Evolutionary conservation across 2,888 invertebrate genomes (phyloP).

Genomic region (Cataglyphis cursor): DNA sequence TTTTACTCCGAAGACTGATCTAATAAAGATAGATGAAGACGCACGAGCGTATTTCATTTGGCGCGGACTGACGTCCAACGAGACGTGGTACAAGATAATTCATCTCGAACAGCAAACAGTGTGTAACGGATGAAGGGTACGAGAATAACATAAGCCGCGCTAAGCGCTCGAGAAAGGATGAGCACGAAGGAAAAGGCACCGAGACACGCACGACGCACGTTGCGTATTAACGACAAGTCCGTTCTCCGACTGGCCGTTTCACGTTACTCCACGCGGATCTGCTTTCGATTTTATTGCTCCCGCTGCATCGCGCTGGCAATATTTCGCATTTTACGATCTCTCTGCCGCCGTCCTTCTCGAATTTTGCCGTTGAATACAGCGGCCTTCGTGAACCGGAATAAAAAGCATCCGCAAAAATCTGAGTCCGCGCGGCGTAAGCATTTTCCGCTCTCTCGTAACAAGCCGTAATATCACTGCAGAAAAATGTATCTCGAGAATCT

Average conservation of each 20-base stretch:
- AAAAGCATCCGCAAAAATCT: conserved; percentile 48
- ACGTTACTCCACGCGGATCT: conserved; percentile 78
- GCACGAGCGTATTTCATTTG: conserved; percentile 34
- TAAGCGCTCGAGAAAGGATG: conserved; percentile 45
- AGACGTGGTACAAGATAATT: conserved; percentile 35
- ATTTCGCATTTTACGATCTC: conserved; percentile 80
- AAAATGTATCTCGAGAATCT: background rate
- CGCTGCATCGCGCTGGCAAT: conserved; percentile 77
- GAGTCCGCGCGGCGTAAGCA: background rate
- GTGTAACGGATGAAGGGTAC: conserved; percentile 33
- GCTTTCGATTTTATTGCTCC: conserved; percentile 82
- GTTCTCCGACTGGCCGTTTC: conserved; percentile 70
- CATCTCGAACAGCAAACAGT: conserved; percentile 17
- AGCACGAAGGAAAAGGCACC: conserved; percentile 30
- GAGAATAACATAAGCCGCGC: conserved; percentile 39
- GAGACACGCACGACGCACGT: conserved; percentile 29
- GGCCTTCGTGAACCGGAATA: conserved; percentile 32
- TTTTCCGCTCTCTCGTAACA: conserved; percentile 11
- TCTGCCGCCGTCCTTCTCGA: conserved; percentile 58
- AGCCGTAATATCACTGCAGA: background rate
- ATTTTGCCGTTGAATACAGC: conserved; percentile 30
- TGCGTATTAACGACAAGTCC: conserved; percentile 69
- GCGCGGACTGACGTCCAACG: conserved; percentile 26
- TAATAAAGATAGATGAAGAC: conserved; percentile 52
- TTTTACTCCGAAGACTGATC: conserved; percentile 44